Conservation (phyloP, 2,113 vertebrate genomes). For the Platanista minor region DNA sequence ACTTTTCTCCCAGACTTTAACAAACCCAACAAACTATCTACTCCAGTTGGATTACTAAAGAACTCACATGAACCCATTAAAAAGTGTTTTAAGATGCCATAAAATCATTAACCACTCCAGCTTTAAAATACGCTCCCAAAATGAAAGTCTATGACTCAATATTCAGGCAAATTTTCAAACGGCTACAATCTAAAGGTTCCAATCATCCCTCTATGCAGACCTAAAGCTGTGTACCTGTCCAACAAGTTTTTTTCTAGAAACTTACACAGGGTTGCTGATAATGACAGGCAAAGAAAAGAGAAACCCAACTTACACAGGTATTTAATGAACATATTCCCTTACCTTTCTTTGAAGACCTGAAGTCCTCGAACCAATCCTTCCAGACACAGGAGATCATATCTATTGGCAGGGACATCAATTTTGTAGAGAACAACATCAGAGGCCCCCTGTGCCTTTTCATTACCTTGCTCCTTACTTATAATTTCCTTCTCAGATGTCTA, state of each 20-base stretch:
- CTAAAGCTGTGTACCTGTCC: background rate
- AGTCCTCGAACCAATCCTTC: conserved; percentile 95
- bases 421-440: conserved; percentile 95
- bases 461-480: conserved; percentile 93
- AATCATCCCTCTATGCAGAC: background rate
- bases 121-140: conserved; percentile 3
- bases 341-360: conserved; percentile 97
- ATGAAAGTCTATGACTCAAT: background rate
- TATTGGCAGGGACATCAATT: conserved; percentile 97
- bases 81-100: background rate
- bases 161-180: background rate
- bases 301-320: background rate
- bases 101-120: background rate
- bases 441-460: conserved; percentile 89
- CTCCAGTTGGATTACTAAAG: background rate
- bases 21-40: background rate
- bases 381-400: conserved; percentile 96
- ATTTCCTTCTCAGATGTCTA: conserved; percentile 97
- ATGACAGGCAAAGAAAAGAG: background rate
- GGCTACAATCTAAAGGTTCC: background rate
- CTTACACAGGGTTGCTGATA: background rate
- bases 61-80: background rate
- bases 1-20: background rate
- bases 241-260: background rate
- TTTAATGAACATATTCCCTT: background rate